Evolutionary conservation across 1,140 invertebrate species (phyloP), one percentile per base, ranked within the genome.

Genomic region (Pseudobourletiella spinata): DNA sequence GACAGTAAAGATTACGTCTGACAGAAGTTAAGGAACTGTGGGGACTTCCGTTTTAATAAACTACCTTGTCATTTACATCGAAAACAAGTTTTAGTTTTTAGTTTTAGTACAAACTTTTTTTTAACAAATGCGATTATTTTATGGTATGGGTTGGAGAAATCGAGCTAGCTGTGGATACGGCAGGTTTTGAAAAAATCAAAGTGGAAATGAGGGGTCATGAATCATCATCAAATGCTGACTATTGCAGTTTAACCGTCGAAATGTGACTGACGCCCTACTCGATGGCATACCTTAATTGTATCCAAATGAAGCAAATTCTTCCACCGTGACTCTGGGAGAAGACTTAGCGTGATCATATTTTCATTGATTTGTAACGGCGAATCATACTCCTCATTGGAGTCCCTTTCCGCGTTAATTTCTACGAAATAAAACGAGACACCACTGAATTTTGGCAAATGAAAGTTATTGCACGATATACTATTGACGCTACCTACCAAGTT

Each of bases 231-330:
- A 42, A 42, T 14, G 14, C 18, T 14, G 18, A 42, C 14, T 18
- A 42, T 18, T 14, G 18, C 18, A 18, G 35, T 14, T 18, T 14
- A 18, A 42, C 14, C 35, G 14, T 42, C 35, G 35, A n/a, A n/a
- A n/a, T n/a, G n/a, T n/a, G n/a, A n/a, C n/a, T n/a, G 24, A 46
- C 4, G 24, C 6, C n/a, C 6, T 46, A 39, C 35, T 39, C n/a
- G 35, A 48, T 22, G 26, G 35, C 42, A 61, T 65, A 84, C 84
- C 73, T 88, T 93, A 1, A 98, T 88, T 1, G 89, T 76, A 71
- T 98, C 93, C 44, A 98, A 78, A 74, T 94, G 84, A 0, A 98
- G 77, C 2, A 99, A 75, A 78, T 96, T 96, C 54, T 91, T 83
- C 96, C 95, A 98, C 72, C 89, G 83, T 0, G 91, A 93, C 22